These are phyloP conservation scores for Microtus pennsylvanicus DNA, from an alignment of 2,113 vertebrate species.

Conservation along the genomic window DNA sequence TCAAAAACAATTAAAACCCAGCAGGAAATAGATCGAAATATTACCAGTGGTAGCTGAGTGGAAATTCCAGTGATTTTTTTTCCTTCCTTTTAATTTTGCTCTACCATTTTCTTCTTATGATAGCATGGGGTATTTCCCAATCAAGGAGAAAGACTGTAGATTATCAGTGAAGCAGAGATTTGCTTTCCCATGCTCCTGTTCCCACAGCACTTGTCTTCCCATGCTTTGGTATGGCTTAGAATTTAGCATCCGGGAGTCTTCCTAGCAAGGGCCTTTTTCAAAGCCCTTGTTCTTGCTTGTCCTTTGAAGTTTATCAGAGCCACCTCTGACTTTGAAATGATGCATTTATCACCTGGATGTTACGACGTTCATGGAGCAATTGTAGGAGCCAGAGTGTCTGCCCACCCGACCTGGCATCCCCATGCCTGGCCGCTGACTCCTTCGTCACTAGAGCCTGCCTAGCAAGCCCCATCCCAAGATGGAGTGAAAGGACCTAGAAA, in stretches of 20 bases:
- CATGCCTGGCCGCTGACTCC: not conserved
- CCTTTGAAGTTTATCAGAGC: not conserved
- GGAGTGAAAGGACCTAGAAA: not conserved
- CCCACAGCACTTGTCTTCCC: not conserved
- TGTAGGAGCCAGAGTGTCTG: not conserved
- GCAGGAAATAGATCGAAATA: conserved; percentile 16
- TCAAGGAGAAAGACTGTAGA: not conserved
- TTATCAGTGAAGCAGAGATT: not conserved
- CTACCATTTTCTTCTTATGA: not conserved
- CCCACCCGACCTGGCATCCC: not conserved
- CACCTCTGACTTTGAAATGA: conserved; percentile 40
- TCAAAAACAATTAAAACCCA: not conserved
- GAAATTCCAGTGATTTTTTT: not conserved
- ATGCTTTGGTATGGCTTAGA: not conserved
- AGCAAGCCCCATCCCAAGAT: not conserved
- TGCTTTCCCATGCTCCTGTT: not conserved
- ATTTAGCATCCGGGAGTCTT: not conserved
- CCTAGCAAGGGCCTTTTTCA: not conserved
- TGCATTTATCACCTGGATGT: not conserved
- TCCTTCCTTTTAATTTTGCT: not conserved
- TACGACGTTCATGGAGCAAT: conserved; percentile 22
- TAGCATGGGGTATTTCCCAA: not conserved
- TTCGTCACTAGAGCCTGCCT: not conserved
- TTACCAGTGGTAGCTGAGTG: not conserved
- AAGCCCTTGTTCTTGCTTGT: not conserved